phyloP scores from a whole-genome alignment of 2,113 vertebrate genomes.

The Cardinalis cardinalis region DNA sequence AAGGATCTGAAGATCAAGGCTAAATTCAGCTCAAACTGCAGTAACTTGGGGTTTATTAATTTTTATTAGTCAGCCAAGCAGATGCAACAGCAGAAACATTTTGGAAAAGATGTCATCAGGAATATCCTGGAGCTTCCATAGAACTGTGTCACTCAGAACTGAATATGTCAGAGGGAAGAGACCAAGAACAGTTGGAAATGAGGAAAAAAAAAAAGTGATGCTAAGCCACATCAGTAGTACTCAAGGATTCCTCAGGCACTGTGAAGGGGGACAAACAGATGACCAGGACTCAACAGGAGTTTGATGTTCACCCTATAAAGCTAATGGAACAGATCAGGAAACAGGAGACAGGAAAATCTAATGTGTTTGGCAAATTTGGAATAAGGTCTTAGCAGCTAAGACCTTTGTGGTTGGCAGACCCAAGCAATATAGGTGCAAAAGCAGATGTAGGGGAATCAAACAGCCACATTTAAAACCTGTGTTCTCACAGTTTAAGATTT shows the following conservation, averaged over 20 bases:
- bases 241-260: rapidly evolving
- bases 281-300: not conserved
- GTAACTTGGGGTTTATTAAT: not conserved
- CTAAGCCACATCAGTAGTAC: not conserved
- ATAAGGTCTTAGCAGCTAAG: not conserved
- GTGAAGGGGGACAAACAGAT: not conserved
- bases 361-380: not conserved
- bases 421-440: not conserved
- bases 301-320: not conserved
- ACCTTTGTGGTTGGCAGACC: not conserved
- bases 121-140: not conserved
- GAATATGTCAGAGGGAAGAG: not conserved
- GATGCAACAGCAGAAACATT: not conserved
- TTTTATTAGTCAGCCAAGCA: not conserved
- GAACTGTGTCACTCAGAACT: not conserved
- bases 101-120: not conserved
- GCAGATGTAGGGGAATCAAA: not conserved
- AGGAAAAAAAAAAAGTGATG: not conserved
- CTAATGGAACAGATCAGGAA: not conserved
- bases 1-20: not conserved
- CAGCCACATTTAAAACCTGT: not conserved
- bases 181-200: not conserved
- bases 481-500: not conserved
- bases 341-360: not conserved
- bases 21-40: not conserved